These are phyloP conservation scores for Typhlichthys eigenmanni DNA, from an alignment of 2,797 vertebrate genomes.

Conservation along the genomic window DNA sequence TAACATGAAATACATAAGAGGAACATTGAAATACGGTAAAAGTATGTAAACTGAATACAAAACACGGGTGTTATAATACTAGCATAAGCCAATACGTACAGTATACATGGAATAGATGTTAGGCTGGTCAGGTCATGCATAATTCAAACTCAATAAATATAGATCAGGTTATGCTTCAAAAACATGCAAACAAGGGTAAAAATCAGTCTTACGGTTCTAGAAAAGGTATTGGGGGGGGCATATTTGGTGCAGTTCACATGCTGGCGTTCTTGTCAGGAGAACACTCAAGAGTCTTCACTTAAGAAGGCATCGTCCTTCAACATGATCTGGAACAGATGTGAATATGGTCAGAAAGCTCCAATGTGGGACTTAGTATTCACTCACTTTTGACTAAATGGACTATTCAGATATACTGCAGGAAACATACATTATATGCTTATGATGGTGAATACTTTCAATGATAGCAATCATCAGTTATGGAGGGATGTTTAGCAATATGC, in stretches of 20 bases:
- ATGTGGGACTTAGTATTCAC: too few species aligned
- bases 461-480: background rate
- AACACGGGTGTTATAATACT: slow-evolving; percentile 20
- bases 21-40: background rate
- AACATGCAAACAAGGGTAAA: slow-evolving; percentile 11
- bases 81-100: slow-evolving; percentile 18
- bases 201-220: slow-evolving; percentile 18
- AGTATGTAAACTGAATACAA: slow-evolving; percentile 7
- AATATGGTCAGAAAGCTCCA: background rate
- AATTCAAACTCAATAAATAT: slow-evolving; percentile 59
- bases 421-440: too few species aligned
- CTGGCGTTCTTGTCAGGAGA: slow-evolving; percentile 81
- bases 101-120: slow-evolving; percentile 11
- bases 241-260: slow-evolving; percentile 61
- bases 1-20: background rate
- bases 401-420: too few species aligned
- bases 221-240: slow-evolving; percentile 18
- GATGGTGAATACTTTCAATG: background rate
- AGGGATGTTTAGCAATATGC: background rate
- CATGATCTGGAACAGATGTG: slow-evolving; percentile 84
- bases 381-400: too few species aligned
- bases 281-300: slow-evolving; percentile 67
- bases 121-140: slow-evolving; percentile 46
- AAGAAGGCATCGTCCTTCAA: slow-evolving; percentile 91
- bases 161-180: slow-evolving; percentile 8